Conservation (phyloP, 2,113 vertebrate genomes). For the Notothenia rossii region DNA sequence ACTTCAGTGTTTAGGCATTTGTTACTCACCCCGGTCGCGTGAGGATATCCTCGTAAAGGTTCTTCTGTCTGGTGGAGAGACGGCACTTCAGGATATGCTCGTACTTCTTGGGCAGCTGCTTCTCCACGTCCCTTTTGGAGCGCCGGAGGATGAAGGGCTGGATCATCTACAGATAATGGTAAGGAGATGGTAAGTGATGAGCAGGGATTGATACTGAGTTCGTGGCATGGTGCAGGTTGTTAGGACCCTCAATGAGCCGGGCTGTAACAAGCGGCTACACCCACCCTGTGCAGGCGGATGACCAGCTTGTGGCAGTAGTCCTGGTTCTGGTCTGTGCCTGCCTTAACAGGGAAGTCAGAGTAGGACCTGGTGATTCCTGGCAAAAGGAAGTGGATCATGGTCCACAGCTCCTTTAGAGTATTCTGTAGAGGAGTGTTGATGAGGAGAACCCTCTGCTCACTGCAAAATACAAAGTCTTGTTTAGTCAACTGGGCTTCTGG, state of each 20-base stretch:
- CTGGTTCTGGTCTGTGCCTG: slow-evolving; percentile 92
- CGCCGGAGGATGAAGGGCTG: slow-evolving; percentile 93
- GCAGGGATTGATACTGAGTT: not conserved
- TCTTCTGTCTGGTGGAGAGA: slow-evolving; percentile 91
- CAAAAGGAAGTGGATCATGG: slow-evolving; percentile 93
- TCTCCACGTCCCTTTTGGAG: slow-evolving; percentile 94
- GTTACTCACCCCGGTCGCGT: slow-evolving; percentile 87
- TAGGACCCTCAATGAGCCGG: no score
- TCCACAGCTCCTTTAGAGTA: slow-evolving; percentile 93
- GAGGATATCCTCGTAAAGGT: slow-evolving; percentile 93
- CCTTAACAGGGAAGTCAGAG: slow-evolving; percentile 92
- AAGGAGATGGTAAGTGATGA: not conserved
- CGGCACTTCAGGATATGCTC: slow-evolving; percentile 94
- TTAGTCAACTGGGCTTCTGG: not conserved
- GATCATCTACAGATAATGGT: slow-evolving; percentile 86
- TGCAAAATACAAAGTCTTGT: slow-evolving; percentile 67
- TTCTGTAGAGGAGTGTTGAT: slow-evolving; percentile 93
- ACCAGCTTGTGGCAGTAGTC: slow-evolving; percentile 96
- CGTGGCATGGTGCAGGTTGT: not conserved
- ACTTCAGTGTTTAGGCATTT: no score
- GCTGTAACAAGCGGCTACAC: slow-evolving; percentile 36
- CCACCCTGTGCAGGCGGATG: slow-evolving; percentile 92
- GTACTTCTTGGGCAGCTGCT: slow-evolving; percentile 93
- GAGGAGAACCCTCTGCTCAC: slow-evolving; percentile 91
- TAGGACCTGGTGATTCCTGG: slow-evolving; percentile 92